A percentile compares a stretch with the other conserved stretches of the same genome.
Evolutionary conservation across 2,888 invertebrate species (phyloP).

Genomic region (Drosophila affinis): DNA sequence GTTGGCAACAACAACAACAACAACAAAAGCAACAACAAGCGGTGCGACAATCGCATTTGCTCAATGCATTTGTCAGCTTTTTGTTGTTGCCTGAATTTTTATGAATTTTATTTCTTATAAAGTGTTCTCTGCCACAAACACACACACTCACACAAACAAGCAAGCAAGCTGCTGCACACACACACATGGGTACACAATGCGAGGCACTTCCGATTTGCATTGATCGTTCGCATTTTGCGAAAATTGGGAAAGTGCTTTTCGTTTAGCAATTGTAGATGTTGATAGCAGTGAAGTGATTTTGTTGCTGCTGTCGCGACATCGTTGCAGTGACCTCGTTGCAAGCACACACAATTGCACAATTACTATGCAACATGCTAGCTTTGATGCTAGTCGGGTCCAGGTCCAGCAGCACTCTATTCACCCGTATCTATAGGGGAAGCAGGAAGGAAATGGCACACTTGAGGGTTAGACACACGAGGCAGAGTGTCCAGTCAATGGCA

Average conservation of each 20-base stretch:
- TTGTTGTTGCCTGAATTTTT: constrained; percentile 26
- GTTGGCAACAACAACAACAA: constrained; percentile 59
- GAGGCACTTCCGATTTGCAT: constrained; percentile 75
- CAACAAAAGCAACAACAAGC: constrained; percentile 15
- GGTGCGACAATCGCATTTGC: constrained; percentile 29
- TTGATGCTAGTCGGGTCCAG: constrained; percentile 28
- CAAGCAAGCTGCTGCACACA: constrained; percentile 36
- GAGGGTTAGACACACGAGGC: constrained; percentile 49
- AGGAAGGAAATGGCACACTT: constrained; percentile 60
- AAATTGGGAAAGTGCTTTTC: constrained; percentile 69
- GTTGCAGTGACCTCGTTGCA: constrained; percentile 55
- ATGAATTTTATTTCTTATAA: constrained; percentile 54
- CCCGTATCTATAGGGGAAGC: constrained; percentile 71
- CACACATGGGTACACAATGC: constrained; percentile 19
- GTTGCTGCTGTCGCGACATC: neutral
- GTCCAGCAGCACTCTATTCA: neutral
- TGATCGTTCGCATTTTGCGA: constrained; percentile 65
- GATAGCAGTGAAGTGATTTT: constrained; percentile 8
- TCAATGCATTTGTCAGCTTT: constrained; percentile 63
- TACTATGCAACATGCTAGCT: constrained; percentile 44
- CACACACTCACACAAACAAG: constrained; percentile 12
- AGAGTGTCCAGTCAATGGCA: constrained; percentile 29
- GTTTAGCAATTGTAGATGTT: constrained; percentile 16
- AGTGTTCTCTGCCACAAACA: constrained; percentile 67
- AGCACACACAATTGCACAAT: constrained; percentile 49